These are phyloP conservation scores for Temnothorax nylanderi DNA, from an alignment of 1,140 invertebrate species.

Conservation along the genomic window DNA sequence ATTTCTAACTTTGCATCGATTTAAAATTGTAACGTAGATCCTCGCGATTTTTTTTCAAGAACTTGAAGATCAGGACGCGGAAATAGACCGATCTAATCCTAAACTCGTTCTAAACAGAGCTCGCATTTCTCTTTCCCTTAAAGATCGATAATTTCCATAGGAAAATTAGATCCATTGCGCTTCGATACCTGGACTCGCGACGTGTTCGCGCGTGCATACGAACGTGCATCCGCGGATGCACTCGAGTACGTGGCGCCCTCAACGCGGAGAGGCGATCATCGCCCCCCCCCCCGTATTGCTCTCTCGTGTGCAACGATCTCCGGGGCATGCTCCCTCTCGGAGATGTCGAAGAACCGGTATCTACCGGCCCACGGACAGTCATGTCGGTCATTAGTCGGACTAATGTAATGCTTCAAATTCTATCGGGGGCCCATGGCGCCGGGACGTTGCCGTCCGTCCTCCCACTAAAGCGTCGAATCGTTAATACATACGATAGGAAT, in stretches of 20 bases:
- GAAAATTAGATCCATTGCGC: background rate
- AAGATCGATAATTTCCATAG: background rate
- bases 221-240: slow-evolving; percentile 1
- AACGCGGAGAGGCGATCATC: slow-evolving; percentile 47
- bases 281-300: slow-evolving; percentile 49
- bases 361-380: slow-evolving; percentile 77
- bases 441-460: slow-evolving; percentile 63
- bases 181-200: background rate
- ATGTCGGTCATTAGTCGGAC: slow-evolving; percentile 81
- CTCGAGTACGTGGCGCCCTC: slow-evolving; percentile 72
- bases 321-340: slow-evolving; percentile 58
- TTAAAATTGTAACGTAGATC: background rate
- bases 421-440: slow-evolving; percentile 68
- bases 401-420: slow-evolving; percentile 80
- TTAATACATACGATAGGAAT: slow-evolving; percentile 63
- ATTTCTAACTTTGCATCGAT: background rate
- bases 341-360: slow-evolving; percentile 78
- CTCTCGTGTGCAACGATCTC: slow-evolving; percentile 59
- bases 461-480: slow-evolving; percentile 67
- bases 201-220: background rate
- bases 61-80: background rate
- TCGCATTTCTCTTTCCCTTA: background rate
- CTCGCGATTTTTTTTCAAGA: background rate
- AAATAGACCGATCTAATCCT: background rate
- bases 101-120: background rate